Percentiles rank a stretch among this genome's conserved stretches.
Evolutionary conservation across 2,797 vertebrate genomes (phyloP).

Genomic region (Paguma larvata): DNA sequence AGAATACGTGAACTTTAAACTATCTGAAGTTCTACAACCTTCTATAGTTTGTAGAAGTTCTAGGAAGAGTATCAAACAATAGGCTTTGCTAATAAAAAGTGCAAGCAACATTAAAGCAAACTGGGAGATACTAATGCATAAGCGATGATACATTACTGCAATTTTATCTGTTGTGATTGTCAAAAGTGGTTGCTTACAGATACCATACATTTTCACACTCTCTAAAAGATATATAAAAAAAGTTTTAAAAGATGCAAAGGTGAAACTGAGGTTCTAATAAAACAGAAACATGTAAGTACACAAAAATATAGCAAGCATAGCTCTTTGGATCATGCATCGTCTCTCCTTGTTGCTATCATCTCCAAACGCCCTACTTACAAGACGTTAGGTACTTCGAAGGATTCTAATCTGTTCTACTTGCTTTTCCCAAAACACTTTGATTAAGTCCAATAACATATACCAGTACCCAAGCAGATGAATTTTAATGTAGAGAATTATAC

Average conservation of each 20-base stretch:
- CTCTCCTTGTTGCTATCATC: neutral
- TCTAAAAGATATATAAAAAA: neutral
- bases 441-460: neutral
- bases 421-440: neutral
- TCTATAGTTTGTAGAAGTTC: neutral
- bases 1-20: neutral
- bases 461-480: neutral
- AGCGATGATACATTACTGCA: neutral
- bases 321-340: neutral
- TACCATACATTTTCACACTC: neutral
- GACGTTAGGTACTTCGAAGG: neutral
- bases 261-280: neutral
- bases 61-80: conserved; percentile 1
- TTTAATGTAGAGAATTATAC: neutral
- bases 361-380: neutral
- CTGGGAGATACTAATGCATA: neutral
- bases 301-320: neutral
- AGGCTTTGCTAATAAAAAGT: conserved; percentile 12
- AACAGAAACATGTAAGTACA: neutral
- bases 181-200: neutral
- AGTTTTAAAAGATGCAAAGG: neutral
- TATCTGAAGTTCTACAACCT: neutral
- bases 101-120: neutral
- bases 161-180: neutral
- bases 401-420: neutral